Percentiles rank a stretch among this genome's conserved stretches.
These are phyloP conservation scores for Dicyrtoma fusca DNA, from an alignment of 2,888 invertebrate species.

Conservation along the genomic window DNA sequence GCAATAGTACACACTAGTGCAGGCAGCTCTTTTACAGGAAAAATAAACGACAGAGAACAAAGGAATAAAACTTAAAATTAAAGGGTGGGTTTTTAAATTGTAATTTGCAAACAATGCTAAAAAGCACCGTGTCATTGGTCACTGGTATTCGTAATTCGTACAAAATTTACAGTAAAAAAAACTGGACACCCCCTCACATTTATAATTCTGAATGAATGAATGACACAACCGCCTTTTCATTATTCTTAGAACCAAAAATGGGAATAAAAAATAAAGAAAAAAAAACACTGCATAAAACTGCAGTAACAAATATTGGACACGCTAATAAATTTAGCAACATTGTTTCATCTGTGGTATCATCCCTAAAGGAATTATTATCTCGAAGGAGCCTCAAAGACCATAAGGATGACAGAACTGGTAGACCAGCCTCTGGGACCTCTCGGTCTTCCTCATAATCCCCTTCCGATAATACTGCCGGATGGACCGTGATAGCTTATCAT, in stretches of 20 bases:
- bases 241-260: no score
- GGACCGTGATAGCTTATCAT: conserved; percentile 96
- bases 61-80: conserved; percentile 24
- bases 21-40: neutral
- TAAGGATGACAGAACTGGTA: conserved; percentile 99
- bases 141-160: no score
- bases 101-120: no score
- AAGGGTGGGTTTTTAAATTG: no score
- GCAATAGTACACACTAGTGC: neutral
- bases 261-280: neutral
- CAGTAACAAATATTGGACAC: conserved; percentile 55
- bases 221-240: no score
- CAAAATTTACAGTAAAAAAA: no score
- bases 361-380: conserved; percentile 37
- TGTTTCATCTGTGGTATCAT: conserved; percentile 54
- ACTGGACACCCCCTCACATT: no score
- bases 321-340: conserved; percentile 58
- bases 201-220: no score
- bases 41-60: neutral
- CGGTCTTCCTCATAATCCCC: conserved; percentile 99
- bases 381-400: conserved; percentile 67
- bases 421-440: conserved; percentile 94
- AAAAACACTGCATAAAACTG: conserved; percentile 57
- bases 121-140: no score
- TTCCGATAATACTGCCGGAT: conserved; percentile 99